Base-by-base conservation (phyloP, 2,888 invertebrate species). In the Gandaritis pyraliata region DNA sequence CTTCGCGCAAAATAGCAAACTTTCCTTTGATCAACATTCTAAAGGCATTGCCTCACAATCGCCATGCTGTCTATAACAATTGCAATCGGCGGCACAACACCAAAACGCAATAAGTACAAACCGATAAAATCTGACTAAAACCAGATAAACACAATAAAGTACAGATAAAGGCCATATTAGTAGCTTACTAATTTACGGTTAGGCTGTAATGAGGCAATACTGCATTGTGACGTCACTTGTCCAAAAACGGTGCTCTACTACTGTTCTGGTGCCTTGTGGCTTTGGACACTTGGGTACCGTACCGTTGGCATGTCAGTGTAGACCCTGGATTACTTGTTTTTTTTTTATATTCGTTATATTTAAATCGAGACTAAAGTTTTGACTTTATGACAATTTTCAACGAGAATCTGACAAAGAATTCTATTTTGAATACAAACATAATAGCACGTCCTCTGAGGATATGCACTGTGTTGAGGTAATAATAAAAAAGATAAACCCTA, bases 221-320 rank as follows among this genome's bases (percentile, higher is more conserved):
- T 65, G 78, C 74, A 81, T 81, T 80, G 81, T 85, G 84, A 87
- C 86, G 86, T 85, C 86, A 86, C 61, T 49, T 52, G 71, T 69
- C 87, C 87, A 72, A 86, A 88, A 85, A 84, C 71, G 85, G 87
- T 69, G 68, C 62, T 63, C 66, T 57, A 60, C 55, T 64, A 62
- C 65, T 61, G 62, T 66, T 43, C 16, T 43, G 43, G 43, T 43
- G 43, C 43, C 16, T 33, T 33, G 10, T 48, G 53, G 49, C 63
- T 55, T 57, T 46, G 62, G 66, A 64, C 61, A 64, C 60, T 48
- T 48, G 47, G 16, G 65, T 63, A 70, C 43, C 11, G 65, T 63
- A 70, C 43, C 11, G 66, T 56, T 47, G 23, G 64, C 62, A 50
- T 11, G 16, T 12, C 11, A 52, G 33, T 43, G 13, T 11, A 48